Percentiles rank a stretch among this genome's conserved stretches.
Evolutionary conservation across 2,888 invertebrate species (phyloP).

Genomic region (Liodrosophila aerea): DNA sequence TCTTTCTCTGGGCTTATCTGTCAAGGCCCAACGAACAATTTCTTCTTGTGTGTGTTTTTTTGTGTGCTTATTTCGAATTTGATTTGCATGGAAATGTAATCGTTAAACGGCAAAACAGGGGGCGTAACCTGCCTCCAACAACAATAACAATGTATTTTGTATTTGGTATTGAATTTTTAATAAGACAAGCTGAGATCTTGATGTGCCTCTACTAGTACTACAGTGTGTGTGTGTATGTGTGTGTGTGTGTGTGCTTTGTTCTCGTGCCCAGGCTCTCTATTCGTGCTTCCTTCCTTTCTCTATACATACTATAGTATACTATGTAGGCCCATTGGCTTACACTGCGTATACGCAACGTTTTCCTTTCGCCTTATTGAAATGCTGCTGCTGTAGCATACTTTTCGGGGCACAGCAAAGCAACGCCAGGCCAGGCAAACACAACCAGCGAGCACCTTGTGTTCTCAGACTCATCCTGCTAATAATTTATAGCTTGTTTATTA

Average conservation of each 20-base stretch:
- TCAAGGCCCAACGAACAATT: slow-evolving; percentile 20
- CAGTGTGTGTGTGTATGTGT: background rate
- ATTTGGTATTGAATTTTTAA: slow-evolving; percentile 77
- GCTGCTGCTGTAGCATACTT: slow-evolving; percentile 2
- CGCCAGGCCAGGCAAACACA: too few relatives aligned
- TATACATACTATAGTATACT: too few relatives aligned
- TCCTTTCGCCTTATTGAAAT: background rate
- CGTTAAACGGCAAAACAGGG: slow-evolving; percentile 27
- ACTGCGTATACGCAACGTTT: too few relatives aligned
- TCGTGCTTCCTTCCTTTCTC: slow-evolving; percentile 23
- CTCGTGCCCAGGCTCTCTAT: slow-evolving; percentile 26
- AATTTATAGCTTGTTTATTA: background rate
- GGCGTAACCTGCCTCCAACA: slow-evolving; percentile 17
- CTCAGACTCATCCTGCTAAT: background rate
- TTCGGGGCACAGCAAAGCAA: background rate
- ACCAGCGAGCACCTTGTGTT: too few relatives aligned
- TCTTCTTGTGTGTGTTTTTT: slow-evolving; percentile 5
- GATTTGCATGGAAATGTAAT: slow-evolving; percentile 77
- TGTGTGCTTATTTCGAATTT: slow-evolving; percentile 63
- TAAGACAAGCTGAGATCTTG: slow-evolving; percentile 51
- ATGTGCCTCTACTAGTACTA: slow-evolving; percentile 11
- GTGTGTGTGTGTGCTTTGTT: background rate
- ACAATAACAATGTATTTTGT: slow-evolving; percentile 58
- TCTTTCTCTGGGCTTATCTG: slow-evolving; percentile 44
- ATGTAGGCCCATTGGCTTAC: background rate